phyloP scores from a whole-genome alignment of 2,797 vertebrate species.

The Garrulus glandarius region DNA sequence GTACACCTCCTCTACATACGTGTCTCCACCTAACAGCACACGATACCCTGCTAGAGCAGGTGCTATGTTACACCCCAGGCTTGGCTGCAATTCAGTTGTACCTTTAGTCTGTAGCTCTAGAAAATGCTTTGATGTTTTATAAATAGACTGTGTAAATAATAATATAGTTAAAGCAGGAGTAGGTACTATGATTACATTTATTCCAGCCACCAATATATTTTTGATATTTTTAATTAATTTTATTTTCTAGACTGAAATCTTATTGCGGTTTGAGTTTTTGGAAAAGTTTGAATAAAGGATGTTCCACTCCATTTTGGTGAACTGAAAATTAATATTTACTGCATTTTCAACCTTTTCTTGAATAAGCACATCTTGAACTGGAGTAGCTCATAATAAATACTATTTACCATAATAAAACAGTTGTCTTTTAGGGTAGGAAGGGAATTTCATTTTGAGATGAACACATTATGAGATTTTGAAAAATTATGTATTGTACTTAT shows the following conservation, averaged over 20 bases:
- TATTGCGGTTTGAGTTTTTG: background rate
- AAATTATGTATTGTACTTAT: background rate
- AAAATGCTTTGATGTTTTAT: constrained; percentile 8
- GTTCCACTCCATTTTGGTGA: background rate
- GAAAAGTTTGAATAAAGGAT: background rate
- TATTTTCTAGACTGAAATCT: background rate
- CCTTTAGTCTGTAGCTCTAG: background rate
- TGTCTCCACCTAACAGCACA: background rate
- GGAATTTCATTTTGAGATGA: background rate
- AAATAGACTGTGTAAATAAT: background rate
- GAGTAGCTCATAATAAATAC: background rate
- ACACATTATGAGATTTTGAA: background rate
- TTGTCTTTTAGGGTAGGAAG: background rate
- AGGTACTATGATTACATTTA: background rate
- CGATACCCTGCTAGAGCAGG: background rate
- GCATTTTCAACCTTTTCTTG: background rate
- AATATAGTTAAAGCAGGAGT: background rate
- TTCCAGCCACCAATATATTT: background rate
- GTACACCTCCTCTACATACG: background rate
- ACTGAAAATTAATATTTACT: background rate
- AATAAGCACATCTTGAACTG: background rate
- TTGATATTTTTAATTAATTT: background rate
- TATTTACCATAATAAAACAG: background rate
- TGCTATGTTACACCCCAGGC: background rate
- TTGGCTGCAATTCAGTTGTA: background rate